Evolutionary conservation across 2,888 invertebrate genomes (phyloP), one percentile per base, ranked within the genome.

Genomic region (Stramonita haemastoma): DNA sequence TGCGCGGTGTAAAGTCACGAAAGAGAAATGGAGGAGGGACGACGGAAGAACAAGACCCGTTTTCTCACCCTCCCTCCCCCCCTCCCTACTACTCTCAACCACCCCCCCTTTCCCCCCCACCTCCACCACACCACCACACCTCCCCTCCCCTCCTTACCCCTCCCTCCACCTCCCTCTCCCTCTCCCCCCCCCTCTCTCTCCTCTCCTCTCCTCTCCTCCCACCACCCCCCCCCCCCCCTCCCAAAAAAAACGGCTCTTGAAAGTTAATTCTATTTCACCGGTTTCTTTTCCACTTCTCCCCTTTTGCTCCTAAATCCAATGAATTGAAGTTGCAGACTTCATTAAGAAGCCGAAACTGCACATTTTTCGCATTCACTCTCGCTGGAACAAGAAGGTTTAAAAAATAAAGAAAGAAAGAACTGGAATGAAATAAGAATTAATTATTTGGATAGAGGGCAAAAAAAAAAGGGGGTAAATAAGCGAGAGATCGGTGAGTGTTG

Each of bases 241-340:
- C 19, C 8, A 26, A 29, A 85, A 19, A n/a, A 57, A 29, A 15
- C 8, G 5, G 11, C 84, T 86, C 86, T 86, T 66, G 86, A 86
- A 86, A 86, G 32, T 86, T 86, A 86, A 86, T 86, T 86, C 86
- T 86, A 86, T 86, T 86, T 86, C 86, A 86, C 57, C 26, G 86
- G 86, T 60, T 86, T 60, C 60, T 86, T 86, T 86, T 86, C 86
- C 86, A 60, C 86, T 86, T 86, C 32, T 32, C 66, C 17, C 60
- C 32, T 60, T 84, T 19, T 86, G 60, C 34, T 34, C 57, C 86
- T 86, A 86, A 86, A 86, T 86, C 86, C 57, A 86, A 86, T 86
- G 86, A 86, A 86, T 86, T 86, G 29, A 86, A 86, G 86, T 86
- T 66, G 86, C 60, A 29, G 86, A 86, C 86, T 86, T 86, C 86